These are phyloP conservation scores for Leptinotarsa peninsularis DNA, from an alignment of 2,888 invertebrate species.

Conservation along the genomic window DNA sequence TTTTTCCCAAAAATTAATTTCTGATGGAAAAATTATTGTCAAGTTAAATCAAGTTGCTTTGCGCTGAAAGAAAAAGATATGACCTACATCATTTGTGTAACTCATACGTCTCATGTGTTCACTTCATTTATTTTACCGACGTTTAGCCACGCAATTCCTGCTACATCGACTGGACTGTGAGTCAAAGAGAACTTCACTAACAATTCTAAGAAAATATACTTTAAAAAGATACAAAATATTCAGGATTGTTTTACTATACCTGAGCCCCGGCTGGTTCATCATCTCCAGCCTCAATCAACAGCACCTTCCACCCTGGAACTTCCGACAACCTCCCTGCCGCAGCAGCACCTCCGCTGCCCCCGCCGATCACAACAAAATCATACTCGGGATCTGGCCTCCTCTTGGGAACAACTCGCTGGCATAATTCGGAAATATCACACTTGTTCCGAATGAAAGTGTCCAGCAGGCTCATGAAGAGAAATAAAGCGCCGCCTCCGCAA, in stretches of 20 bases:
- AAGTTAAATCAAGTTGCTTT: too few relatives aligned
- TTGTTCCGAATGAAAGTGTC: conserved; percentile 73
- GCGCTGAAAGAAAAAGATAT: too few relatives aligned
- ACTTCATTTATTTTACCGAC: too few relatives aligned
- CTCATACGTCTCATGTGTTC: too few relatives aligned
- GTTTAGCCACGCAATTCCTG: too few relatives aligned
- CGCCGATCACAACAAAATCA: conserved; percentile 77
- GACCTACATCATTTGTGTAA: too few relatives aligned
- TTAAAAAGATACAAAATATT: conserved; percentile 59
- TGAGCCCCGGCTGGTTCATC: conserved; percentile 75
- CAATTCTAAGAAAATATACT: conserved; percentile 44
- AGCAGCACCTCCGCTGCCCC: conserved; percentile 75
- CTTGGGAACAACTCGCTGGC: conserved; percentile 69
- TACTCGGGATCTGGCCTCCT: conserved; percentile 69
- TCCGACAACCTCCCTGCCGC: conserved; percentile 75
- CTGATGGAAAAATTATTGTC: too few relatives aligned
- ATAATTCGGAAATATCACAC: conserved; percentile 72
- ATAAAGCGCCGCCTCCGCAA: conserved; percentile 72
- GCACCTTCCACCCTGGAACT: conserved; percentile 76
- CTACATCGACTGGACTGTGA: too few relatives aligned
- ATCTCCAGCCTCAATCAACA: conserved; percentile 78
- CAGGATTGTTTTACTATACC: conserved; percentile 27
- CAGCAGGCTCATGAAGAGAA: conserved; percentile 75
- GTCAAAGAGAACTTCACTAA: too few relatives aligned
- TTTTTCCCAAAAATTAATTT: too few relatives aligned